phyloP scores from a whole-genome alignment of 2,888 invertebrate genomes.

The Synergus laeviventris region DNA sequence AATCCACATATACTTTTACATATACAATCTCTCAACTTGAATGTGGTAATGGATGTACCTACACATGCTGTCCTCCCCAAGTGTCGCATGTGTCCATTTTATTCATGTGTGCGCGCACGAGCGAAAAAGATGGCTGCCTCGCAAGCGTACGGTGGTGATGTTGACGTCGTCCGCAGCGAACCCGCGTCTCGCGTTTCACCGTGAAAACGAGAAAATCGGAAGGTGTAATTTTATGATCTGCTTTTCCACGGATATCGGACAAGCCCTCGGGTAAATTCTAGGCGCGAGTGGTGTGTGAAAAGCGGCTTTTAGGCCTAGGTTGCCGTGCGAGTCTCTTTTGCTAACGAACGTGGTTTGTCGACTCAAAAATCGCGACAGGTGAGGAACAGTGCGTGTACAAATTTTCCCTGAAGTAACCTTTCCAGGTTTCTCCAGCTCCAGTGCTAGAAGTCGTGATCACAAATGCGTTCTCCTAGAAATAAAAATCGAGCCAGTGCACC shows the following conservation, averaged over 20 bases:
- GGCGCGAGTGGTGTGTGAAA: constrained; percentile 42
- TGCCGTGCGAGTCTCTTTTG: constrained; percentile 28
- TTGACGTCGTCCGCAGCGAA: constrained; percentile 71
- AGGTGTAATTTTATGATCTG: constrained; percentile 47
- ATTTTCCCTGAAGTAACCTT: neutral
- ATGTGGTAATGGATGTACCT: no score
- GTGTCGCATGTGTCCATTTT: constrained; percentile 45
- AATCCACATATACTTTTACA: neutral
- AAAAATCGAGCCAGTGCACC: constrained; percentile 41
- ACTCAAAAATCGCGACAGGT: constrained; percentile 40
- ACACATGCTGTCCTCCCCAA: constrained; percentile 29
- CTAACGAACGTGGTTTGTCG: constrained; percentile 37
- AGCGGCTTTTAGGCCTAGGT: constrained; percentile 28
- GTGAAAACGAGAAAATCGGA: constrained; percentile 63
- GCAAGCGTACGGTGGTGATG: constrained; percentile 74
- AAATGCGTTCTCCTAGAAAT: constrained; percentile 16
- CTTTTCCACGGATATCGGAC: constrained; percentile 34
- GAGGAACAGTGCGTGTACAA: constrained; percentile 42
- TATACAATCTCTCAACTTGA: neutral
- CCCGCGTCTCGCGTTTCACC: constrained; percentile 68
- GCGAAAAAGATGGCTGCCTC: constrained; percentile 74
- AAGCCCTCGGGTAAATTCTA: neutral
- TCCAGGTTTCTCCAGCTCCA: constrained; percentile 49
- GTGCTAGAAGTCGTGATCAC: constrained; percentile 18
- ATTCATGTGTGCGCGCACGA: constrained; percentile 49